Conservation (phyloP, 2,888 invertebrate genomes). For the Blastobasis lacticolella region DNA sequence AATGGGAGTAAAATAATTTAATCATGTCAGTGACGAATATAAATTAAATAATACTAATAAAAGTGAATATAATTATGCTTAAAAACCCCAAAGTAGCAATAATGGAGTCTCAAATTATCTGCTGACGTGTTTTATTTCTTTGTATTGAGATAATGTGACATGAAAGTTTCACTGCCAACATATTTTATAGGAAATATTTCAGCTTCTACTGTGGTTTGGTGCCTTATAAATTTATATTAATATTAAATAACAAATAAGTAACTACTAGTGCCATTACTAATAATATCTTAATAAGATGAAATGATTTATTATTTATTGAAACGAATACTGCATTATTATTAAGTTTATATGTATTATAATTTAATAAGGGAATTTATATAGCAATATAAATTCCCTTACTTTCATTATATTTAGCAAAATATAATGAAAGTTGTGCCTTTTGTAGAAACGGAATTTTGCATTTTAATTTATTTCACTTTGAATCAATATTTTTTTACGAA, state of each 20-base stretch:
- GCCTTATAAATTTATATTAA: constrained; percentile 35
- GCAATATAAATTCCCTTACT: too few species aligned
- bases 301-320: constrained; percentile 26
- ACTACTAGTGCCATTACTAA: constrained; percentile 60
- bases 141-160: too few species aligned
- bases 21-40: too few species aligned
- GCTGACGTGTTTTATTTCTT: too few species aligned
- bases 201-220: constrained; percentile 24
- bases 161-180: constrained; percentile 18
- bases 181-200: background rate
- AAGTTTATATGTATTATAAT: constrained; percentile 20
- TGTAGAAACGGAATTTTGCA: constrained; percentile 6
- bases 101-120: too few species aligned
- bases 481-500: too few species aligned
- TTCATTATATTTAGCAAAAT: constrained; percentile 2
- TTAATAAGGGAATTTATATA: constrained; percentile 4
- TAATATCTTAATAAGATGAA: constrained; percentile 26
- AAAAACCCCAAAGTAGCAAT: too few species aligned
- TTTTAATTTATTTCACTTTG: background rate
- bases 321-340: constrained; percentile 14
- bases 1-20: background rate
- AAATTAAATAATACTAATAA: too few species aligned
- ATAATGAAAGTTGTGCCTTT: constrained; percentile 17
- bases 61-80: too few species aligned
- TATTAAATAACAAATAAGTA: constrained; percentile 16